Percentiles rank a stretch among this genome's conserved stretches.
These are phyloP conservation scores for Vidua chalybeata DNA, from an alignment of 2,113 vertebrate species.

Conservation along the genomic window DNA sequence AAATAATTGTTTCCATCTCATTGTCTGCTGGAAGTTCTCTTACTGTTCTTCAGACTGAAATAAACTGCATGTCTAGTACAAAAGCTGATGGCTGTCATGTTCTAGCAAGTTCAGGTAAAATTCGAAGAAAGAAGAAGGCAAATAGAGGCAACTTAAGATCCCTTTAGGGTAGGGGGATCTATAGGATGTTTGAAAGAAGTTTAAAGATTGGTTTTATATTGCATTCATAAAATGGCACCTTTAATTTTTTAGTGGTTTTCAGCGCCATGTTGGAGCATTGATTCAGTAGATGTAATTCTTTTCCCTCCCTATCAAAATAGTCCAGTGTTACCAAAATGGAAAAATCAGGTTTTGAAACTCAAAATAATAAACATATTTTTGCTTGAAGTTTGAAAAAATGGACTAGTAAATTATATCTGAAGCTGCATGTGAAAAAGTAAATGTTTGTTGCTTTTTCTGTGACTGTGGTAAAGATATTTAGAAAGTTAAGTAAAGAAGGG, in stretches of 20 bases:
- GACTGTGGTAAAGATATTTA: not conserved
- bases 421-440: not conserved
- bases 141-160: not conserved
- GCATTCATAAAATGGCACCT: not conserved
- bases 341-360: not conserved
- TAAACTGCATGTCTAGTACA: not conserved
- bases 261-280: not conserved
- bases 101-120: not conserved
- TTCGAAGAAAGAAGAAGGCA: not conserved
- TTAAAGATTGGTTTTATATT: not conserved
- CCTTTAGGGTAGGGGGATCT: not conserved
- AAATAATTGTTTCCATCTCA: not conserved
- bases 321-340: not conserved
- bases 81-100: not conserved
- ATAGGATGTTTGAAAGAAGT: not conserved
- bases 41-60: not conserved
- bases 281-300: not conserved
- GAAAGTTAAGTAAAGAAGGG: not conserved
- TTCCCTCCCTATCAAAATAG: not conserved
- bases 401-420: not conserved
- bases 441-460: not conserved
- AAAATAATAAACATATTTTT: not conserved
- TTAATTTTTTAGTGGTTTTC: not conserved
- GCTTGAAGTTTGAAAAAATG: not conserved
- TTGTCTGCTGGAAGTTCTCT: not conserved